These are phyloP conservation scores for Tychaedon coryphoeus DNA, from an alignment of 2,113 vertebrate genomes.

Conservation along the genomic window DNA sequence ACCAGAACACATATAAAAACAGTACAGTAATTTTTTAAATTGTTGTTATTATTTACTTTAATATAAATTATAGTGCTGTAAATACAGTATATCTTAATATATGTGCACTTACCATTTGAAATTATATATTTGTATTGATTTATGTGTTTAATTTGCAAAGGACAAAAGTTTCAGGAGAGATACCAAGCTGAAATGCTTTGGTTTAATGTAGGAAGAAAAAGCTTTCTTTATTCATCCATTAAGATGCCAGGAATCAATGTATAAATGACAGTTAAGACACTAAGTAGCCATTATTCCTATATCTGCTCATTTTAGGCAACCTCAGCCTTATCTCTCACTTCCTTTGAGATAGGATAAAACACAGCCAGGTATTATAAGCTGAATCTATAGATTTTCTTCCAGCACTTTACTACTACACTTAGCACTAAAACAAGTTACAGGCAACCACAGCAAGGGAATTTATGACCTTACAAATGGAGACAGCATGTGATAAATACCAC, in stretches of 20 bases:
- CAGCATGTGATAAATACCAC: conserved; percentile 47
- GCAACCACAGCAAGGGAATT: conserved; percentile 29
- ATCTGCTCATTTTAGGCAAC: conserved; percentile 32
- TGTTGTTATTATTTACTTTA: neutral
- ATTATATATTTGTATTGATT: neutral
- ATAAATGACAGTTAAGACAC: conserved; percentile 46
- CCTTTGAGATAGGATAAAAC: conserved; percentile 44
- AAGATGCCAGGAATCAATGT: conserved; percentile 30
- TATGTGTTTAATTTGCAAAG: neutral
- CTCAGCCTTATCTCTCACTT: conserved; percentile 39
- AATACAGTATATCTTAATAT: neutral
- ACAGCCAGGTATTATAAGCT: conserved; percentile 29
- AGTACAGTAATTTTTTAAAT: neutral
- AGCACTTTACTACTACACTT: conserved; percentile 27
- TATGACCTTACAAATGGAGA: conserved; percentile 47
- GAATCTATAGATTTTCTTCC: conserved; percentile 36
- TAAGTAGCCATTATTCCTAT: conserved; percentile 53
- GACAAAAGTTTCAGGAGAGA: neutral
- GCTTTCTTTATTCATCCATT: conserved; percentile 28
- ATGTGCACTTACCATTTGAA: neutral
- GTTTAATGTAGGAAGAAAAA: conserved; percentile 11
- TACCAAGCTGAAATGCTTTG: neutral
- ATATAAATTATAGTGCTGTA: neutral
- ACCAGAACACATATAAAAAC: neutral
- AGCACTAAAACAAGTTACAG: conserved; percentile 37